phyloP scores from a whole-genome alignment of 2,113 vertebrate species.

The Clinocottus analis region DNA sequence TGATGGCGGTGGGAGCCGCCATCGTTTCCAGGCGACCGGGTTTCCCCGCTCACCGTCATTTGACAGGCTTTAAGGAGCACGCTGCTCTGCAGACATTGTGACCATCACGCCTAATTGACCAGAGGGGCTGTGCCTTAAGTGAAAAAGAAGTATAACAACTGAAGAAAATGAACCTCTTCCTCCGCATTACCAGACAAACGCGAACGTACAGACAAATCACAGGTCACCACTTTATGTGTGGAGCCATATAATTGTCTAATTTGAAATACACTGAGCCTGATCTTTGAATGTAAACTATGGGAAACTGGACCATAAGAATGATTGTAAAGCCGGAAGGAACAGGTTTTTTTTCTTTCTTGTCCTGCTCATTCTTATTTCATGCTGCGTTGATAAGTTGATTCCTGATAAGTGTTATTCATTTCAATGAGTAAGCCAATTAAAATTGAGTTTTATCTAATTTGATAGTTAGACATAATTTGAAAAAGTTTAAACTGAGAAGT shows the following conservation, averaged over 20 bases:
- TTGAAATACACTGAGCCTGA: constrained; percentile 47
- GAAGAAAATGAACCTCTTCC: constrained; percentile 55
- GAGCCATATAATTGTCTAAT: constrained; percentile 54
- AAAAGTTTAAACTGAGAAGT: constrained; percentile 79
- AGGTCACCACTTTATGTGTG: constrained; percentile 45
- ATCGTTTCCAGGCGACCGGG: constrained; percentile 69
- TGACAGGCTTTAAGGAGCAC: constrained; percentile 77
- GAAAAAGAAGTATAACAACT: constrained; percentile 68
- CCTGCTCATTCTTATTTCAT: constrained; percentile 65
- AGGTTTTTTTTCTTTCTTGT: constrained; percentile 25
- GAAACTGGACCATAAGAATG: constrained; percentile 53
- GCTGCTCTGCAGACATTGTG: constrained; percentile 69
- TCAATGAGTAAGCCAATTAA: constrained; percentile 85
- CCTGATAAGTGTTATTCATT: constrained; percentile 85
- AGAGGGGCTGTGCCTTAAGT: constrained; percentile 66
- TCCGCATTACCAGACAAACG: constrained; percentile 51
- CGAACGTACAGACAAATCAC: constrained; percentile 57
- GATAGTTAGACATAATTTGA: constrained; percentile 82
- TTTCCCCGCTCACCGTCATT: constrained; percentile 68
- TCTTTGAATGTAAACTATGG: constrained; percentile 61
- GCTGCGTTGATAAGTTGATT: constrained; percentile 81
- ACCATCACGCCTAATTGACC: constrained; percentile 81
- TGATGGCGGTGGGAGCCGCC: constrained; percentile 63
- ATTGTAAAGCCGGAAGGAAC: constrained; percentile 54
- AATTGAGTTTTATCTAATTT: constrained; percentile 83